phyloP scores from a whole-genome alignment of 2,888 invertebrate species.

The Ferrisia virgata region DNA sequence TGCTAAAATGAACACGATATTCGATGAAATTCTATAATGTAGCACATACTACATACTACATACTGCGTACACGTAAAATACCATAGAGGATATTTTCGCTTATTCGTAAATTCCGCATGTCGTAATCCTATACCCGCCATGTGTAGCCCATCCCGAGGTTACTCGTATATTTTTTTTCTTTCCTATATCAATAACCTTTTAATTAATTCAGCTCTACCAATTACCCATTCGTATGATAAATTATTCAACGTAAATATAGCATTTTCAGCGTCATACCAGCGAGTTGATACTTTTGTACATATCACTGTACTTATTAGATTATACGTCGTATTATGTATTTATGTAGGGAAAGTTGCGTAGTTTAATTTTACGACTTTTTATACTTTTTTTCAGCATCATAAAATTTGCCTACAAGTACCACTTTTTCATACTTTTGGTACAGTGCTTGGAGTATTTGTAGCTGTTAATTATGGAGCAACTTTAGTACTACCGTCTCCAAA shows the following conservation, averaged over 20 bases:
- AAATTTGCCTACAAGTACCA: constrained; percentile 63
- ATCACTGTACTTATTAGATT: no score
- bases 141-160: no score
- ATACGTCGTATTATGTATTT: no score
- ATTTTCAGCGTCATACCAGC: not conserved
- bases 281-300: no score
- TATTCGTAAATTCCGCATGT: not conserved
- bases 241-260: not conserved
- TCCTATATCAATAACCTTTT: not conserved
- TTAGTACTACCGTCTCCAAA: constrained; percentile 61
- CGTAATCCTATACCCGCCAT: not conserved
- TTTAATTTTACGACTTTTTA: not conserved
- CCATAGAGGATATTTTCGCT: not conserved
- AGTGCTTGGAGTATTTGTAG: constrained; percentile 61
- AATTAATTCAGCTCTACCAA: not conserved
- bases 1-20: constrained; percentile 16
- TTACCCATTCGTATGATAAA: not conserved
- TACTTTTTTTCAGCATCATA: constrained; percentile 48
- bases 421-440: constrained; percentile 81
- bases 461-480: constrained; percentile 62
- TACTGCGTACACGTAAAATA: not conserved
- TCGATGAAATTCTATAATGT: not conserved
- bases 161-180: not conserved
- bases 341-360: no score
- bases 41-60: not conserved